phyloP scores from a whole-genome alignment of 2,797 vertebrate genomes.

The Aphelocoma californica region DNA sequence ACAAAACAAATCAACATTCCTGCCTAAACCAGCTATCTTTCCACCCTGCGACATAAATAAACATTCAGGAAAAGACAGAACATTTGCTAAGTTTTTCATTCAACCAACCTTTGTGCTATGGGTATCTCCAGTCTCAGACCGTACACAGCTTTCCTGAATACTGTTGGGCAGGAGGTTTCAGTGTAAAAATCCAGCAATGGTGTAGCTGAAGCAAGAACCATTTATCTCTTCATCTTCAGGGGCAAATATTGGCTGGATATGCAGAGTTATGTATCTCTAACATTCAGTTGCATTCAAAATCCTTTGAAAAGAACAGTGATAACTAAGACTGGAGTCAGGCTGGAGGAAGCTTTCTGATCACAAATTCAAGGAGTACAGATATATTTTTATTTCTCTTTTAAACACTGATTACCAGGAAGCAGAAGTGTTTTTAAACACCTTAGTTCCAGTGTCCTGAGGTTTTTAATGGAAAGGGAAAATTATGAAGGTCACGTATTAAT shows the following conservation, averaged over 20 bases:
- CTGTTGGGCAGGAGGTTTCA: not conserved
- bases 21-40: not conserved
- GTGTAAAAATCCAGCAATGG: not conserved
- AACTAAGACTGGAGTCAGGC: not conserved
- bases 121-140: not conserved
- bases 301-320: not conserved
- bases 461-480: constrained; percentile 24
- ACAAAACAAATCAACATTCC: not conserved
- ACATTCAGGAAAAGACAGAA: not conserved
- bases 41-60: not conserved
- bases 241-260: not conserved
- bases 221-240: not conserved
- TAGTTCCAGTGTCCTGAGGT: not conserved
- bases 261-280: not conserved
- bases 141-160: not conserved
- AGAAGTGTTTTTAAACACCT: not conserved
- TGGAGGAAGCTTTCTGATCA: not conserved
- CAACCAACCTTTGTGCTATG: not conserved
- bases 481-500: constrained; percentile 34
- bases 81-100: not conserved
- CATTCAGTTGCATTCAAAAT: not conserved
- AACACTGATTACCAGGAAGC: not conserved
- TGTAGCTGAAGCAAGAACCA: not conserved
- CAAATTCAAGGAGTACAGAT: not conserved
- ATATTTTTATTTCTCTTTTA: not conserved